Base-by-base conservation (phyloP, 2,797 vertebrate genomes). In the Pagetopsis macropterus region DNA sequence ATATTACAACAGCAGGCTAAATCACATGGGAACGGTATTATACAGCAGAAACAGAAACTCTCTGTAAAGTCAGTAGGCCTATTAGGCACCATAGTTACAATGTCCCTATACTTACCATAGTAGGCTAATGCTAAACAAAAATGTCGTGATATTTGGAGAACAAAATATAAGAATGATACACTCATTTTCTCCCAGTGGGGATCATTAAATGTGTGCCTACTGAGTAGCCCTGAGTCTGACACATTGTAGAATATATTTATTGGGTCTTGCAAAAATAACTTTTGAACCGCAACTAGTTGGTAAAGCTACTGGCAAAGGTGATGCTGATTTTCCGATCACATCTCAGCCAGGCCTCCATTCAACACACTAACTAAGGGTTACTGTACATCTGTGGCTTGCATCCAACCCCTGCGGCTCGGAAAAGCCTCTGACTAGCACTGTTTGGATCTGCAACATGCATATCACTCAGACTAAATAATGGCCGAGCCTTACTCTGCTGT, bases 341-440 rank as follows among this genome's bases (percentile, higher is more conserved):
- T 21, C 55, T 9, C 4, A 78, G 60, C 60, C 82, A 81, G 77
- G 58, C 55, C 63, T 59, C 16, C 23, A 51, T 50, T 41, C 67
- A 68, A 44, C 55, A 46, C 72, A 74, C 17, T 17, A 37, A 37
- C 33, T 37, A 64, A 27, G 37, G 49, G 79, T 78, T 77, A 72
- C 70, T 81, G 62, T 76, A 72, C 77, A 65, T 67, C 41, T 41
- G 19, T 82, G 82, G 80, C 75, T 80, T 44, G 3, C 46, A 50
- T 81, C 74, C 82, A 86, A 61, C 19, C 68, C 64, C 59, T 50
- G 66, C 49, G 65, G 71, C 65, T 71, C 55, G 64, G 76, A 83
- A 87, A 79, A 65, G 19, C 45, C 67, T 70, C 31, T 3, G 4
- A 54, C 58, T 60, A 49, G 57, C 16, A 4, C 45, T n/a, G 12